Evolutionary conservation across 2,797 vertebrate species (phyloP).

Genomic region (Acanthornis magna): DNA sequence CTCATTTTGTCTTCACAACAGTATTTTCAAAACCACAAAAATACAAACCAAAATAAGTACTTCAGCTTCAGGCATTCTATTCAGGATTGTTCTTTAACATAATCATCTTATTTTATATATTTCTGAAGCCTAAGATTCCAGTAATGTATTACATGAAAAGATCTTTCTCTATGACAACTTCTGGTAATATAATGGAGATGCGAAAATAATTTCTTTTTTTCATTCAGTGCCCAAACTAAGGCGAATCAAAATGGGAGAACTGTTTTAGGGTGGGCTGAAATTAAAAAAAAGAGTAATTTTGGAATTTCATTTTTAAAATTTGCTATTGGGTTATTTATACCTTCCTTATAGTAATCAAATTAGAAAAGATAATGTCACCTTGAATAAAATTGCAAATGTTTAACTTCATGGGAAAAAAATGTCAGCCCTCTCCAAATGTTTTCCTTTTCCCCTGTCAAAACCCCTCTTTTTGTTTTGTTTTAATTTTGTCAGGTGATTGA

Average conservation of each 20-base stretch:
- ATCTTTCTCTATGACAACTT: neutral
- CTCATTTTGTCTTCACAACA: neutral
- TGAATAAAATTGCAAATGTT: neutral
- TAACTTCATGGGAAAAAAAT: neutral
- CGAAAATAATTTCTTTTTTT: neutral
- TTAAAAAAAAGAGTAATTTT: neutral
- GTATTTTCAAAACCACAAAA: neutral
- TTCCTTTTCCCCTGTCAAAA: neutral
- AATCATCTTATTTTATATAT: neutral
- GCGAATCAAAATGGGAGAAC: neutral
- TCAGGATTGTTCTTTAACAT: neutral
- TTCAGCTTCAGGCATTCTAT: neutral
- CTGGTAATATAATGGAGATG: neutral
- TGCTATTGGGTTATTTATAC: neutral
- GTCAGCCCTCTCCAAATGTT: neutral
- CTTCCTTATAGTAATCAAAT: neutral
- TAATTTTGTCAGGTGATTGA: neutral
- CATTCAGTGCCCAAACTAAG: neutral
- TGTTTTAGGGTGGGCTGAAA: neutral
- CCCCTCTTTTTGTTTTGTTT: neutral
- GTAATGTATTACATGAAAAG: neutral
- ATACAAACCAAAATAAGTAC: neutral
- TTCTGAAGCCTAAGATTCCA: neutral
- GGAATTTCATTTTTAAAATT: neutral
- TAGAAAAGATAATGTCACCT: neutral